A percentile compares a stretch with the other conserved stretches of the same genome.
These are phyloP conservation scores for Tychaedon coryphoeus DNA, from an alignment of 2,113 vertebrate species.

Conservation along the genomic window DNA sequence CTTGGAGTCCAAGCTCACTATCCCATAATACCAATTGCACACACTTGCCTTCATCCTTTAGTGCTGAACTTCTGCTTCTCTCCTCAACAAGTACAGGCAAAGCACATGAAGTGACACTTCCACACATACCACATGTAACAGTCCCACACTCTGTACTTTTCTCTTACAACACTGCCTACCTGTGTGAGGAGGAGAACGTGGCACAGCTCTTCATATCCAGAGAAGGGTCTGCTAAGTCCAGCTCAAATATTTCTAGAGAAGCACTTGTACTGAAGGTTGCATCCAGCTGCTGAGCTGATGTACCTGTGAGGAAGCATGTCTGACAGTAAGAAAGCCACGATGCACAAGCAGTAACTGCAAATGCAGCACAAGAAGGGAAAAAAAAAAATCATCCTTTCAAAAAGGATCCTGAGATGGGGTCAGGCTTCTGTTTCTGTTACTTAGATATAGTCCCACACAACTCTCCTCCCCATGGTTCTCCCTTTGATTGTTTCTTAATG, in stretches of 20 bases:
- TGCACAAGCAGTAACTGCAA: background rate
- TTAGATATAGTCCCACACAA: background rate
- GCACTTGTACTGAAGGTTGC: slow-evolving; percentile 95
- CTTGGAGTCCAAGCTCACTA: background rate
- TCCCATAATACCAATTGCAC: background rate
- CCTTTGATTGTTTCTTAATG: background rate
- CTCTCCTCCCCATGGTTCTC: background rate
- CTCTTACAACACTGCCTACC: slow-evolving; percentile 66
- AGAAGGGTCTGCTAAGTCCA: slow-evolving; percentile 87
- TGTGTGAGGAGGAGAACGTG: slow-evolving; percentile 85
- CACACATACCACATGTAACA: fast-evolving
- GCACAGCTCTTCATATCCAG: slow-evolving; percentile 94
- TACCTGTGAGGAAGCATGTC: slow-evolving; percentile 74
- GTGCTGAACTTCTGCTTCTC: background rate
- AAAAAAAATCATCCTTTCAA: background rate
- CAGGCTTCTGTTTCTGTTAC: background rate
- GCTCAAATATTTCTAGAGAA: slow-evolving; percentile 91
- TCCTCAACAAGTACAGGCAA: background rate
- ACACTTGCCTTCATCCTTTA: fast-evolving
- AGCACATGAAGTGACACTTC: background rate
- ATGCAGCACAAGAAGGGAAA: background rate
- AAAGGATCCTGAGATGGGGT: background rate
- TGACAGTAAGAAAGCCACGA: background rate
- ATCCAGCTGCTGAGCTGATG: slow-evolving; percentile 95
- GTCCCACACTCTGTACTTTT: background rate